Evolutionary conservation across 2,797 vertebrate species (phyloP), one percentile per base, ranked within the genome.

Genomic region (Erethizon dorsatum): DNA sequence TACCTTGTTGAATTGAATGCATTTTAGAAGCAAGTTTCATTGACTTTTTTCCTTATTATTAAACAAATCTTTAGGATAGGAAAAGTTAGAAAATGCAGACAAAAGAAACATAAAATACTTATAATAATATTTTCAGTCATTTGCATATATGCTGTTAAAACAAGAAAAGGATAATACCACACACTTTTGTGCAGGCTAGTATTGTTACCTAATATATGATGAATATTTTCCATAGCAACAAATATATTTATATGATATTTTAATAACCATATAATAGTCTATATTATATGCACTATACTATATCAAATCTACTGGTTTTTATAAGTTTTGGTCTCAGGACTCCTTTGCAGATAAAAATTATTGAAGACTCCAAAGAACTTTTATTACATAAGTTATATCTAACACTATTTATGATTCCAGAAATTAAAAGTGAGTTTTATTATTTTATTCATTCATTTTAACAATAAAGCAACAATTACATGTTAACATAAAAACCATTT

Each of bases 1-100:
- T 37, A 67, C 13, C 77, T 45, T 37, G 28, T 28, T 80, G 57
- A 85, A 31, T 2, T 77, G 37, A 65, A 75, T 80, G 31, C 56
- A 79, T 75, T 94, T 50, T 6, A 61, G 73, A 96, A 83, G 41
- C 47, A 93, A 93, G 10, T 65, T 90, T 92, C 4, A 88, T 10
- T 52, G 33, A 54, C 82, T 83, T 57, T 82, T 83, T 24, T 54
- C 28, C 0, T 67, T 75, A 57, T 63, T 82, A 88, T 20, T 94
- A 88, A 88, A 79, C 22, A 45, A 94, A 83, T 57, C 7, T 3
- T 73, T 14, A 71, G 45, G 47, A 71, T 57, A 88, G 14, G 10
- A 77, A 95, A 83, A 73, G 45, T 50, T 8, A 65, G 24, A 94
- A 95, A 95, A 86, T 77, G 11, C 11, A 75, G 24, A 57, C 28